Evolutionary conservation across 2,888 invertebrate genomes (phyloP), one percentile per base, ranked within the genome.

Genomic region (Hemaris fuciformis): DNA sequence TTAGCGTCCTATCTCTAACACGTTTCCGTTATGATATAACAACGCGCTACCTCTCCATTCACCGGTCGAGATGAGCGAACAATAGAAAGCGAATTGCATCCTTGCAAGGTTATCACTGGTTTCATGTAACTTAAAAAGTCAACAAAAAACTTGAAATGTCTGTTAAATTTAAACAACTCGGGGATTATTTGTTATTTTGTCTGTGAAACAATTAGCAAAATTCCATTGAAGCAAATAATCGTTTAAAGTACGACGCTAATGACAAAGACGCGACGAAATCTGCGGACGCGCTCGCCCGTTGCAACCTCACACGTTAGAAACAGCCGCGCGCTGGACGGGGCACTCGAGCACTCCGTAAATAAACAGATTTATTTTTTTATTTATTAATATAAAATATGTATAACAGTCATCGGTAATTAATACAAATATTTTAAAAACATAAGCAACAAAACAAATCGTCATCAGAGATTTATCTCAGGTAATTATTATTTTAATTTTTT

Each of bases 181-280:
- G 48, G 1, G n/a, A 27, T 25, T 48, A 25, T 48, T 25, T 43
- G 42, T 22, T 31, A 53, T 53, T 53, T 53, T 27, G 18, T 53
- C 18, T 18, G 31, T 8, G 53, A 53, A 53, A 23, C 56, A 34
- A 34, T 45, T 15, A 57, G 15, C 46, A 31, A 45, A 23, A 57
- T 64, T 73, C 53, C 66, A 67, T 70, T 71, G 48, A 64, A 70
- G 68, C 65, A 72, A 74, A 74, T 73, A 78, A 79, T 75, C 72
- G 74, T 63, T 74, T 74, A 13, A 76, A 77, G 73, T 76, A 77
- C 76, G 73, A 73, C 68, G 66, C 70, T 77, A 80, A 79, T 77
- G 78, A 80, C 80, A 81, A 83, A 80, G 79, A 79, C 80, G 73
- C 68, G 62, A 64, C 69, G 70, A 77, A 80, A 79, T 80, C 71